These are phyloP conservation scores for Drosophila azteca DNA, from an alignment of 1,140 invertebrate species.

Conservation along the genomic window DNA sequence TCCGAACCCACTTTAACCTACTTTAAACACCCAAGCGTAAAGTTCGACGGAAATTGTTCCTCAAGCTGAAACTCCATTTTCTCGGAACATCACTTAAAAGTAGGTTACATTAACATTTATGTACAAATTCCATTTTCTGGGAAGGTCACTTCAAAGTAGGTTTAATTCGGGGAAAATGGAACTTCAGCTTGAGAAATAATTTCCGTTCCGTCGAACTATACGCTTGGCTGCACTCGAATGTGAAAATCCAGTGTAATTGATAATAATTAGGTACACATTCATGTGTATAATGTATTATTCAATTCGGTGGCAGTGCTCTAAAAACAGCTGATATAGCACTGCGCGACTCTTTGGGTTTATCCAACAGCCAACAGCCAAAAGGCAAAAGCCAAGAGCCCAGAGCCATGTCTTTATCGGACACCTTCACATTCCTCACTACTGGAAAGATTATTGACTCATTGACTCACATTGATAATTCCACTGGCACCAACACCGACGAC, in stretches of 20 bases:
- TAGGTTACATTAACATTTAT: no score
- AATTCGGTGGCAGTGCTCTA: slow-evolving; percentile 1
- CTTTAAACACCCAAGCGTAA: slow-evolving; percentile 7
- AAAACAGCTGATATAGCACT: slow-evolving; percentile 24
- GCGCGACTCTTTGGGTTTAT: neutral
- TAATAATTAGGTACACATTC: slow-evolving; percentile 12
- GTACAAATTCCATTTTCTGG: no score
- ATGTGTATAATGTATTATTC: slow-evolving; percentile 6
- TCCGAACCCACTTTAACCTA: no score
- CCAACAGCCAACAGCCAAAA: neutral
- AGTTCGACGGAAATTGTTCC: no score
- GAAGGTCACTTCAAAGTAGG: no score
- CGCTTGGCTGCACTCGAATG: slow-evolving; percentile 13
- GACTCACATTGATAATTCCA: neutral
- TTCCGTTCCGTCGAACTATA: slow-evolving; percentile 19
- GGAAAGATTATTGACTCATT: slow-evolving; percentile 8
- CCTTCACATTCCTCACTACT: slow-evolving; percentile 41
- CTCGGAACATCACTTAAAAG: no score
- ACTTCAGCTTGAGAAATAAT: slow-evolving; percentile 28
- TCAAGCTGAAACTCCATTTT: no score
- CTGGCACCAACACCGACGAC: slow-evolving; percentile 16
- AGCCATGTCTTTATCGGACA: slow-evolving; percentile 2
- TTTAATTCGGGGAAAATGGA: neutral
- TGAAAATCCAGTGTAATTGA: neutral
- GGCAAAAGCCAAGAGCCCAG: neutral